A percentile compares a stretch with the other conserved stretches of the same genome.
phyloP scores from a whole-genome alignment of 2,888 invertebrate species.

The Euphydryas editha region DNA sequence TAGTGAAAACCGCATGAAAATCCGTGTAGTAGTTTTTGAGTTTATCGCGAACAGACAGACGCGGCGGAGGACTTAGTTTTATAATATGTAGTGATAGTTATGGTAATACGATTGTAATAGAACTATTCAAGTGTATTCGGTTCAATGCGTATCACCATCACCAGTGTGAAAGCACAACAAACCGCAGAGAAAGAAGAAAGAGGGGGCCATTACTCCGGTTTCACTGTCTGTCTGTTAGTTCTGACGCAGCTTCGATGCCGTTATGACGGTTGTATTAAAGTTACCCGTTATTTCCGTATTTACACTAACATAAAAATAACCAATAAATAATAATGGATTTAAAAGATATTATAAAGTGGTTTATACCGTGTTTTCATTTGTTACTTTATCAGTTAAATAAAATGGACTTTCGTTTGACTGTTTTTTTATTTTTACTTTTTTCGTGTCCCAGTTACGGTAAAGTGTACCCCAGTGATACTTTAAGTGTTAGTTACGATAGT shows the following conservation, averaged over 20 bases:
- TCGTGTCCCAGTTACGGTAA: conserved; percentile 55
- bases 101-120: too few species aligned
- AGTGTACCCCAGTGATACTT: conserved; percentile 49
- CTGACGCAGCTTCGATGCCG: conserved; percentile 32
- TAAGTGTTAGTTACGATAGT: conserved; percentile 43
- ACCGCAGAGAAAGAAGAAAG: not conserved
- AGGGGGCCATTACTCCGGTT: not conserved
- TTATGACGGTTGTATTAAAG: conserved; percentile 61
- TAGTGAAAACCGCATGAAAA: too few species aligned
- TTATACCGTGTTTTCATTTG: conserved; percentile 75
- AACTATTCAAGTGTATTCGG: too few species aligned
- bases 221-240: not conserved
- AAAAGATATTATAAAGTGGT: conserved; percentile 79
- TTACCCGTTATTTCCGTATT: conserved; percentile 21
- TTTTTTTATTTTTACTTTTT: conserved; percentile 69
- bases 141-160: not conserved
- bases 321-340: conserved; percentile 67
- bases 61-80: too few species aligned
- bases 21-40: too few species aligned
- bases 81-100: too few species aligned
- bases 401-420: conserved; percentile 53
- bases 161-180: not conserved
- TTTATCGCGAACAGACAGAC: too few species aligned
- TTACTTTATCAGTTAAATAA: conserved; percentile 55
- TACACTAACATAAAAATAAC: conserved; percentile 29